A percentile compares a stretch with the other conserved stretches of the same genome.
Conservation (phyloP, 2,113 vertebrate genomes). For the Corythornis madagascariensis region DNA sequence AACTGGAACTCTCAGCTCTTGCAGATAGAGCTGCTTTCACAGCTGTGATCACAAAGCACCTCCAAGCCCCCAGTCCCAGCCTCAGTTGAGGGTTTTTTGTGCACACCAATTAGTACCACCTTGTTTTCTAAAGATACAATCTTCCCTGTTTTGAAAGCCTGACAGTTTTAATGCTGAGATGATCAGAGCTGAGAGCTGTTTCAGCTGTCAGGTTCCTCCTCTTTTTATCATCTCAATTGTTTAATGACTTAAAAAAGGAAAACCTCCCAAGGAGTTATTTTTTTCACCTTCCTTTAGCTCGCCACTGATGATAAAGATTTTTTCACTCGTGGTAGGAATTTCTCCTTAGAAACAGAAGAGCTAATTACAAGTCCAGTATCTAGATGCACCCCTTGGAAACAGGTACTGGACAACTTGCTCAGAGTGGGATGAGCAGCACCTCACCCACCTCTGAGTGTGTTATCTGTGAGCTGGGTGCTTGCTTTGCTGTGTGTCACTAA, state of each 20-base stretch:
- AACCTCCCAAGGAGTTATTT: not conserved
- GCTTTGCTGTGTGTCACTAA: not conserved
- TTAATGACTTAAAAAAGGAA: not conserved
- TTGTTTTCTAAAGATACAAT: slow-evolving; percentile 51
- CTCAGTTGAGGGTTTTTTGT: not conserved
- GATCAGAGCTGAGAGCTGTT: slow-evolving; percentile 32
- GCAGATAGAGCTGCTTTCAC: not conserved
- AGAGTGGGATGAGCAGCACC: too few relatives aligned
- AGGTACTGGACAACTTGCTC: rapidly evolving
- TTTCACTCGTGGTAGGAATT: not conserved
- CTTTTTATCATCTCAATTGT: slow-evolving; percentile 37
- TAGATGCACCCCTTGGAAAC: not conserved
- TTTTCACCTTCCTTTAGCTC: not conserved
- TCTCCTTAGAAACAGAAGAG: not conserved
- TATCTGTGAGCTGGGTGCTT: rapidly evolving
- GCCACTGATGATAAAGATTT: not conserved
- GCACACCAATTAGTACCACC: slow-evolving; percentile 37
- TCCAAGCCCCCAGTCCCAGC: not conserved
- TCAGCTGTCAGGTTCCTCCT: slow-evolving; percentile 47
- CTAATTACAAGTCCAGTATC: not conserved
- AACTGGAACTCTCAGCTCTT: too few relatives aligned
- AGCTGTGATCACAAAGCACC: not conserved
- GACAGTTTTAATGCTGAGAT: slow-evolving; percentile 50
- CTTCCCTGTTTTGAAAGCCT: slow-evolving; percentile 52
- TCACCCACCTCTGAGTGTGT: not conserved